Base-by-base conservation (phyloP, 2,888 invertebrate species). In the Drepana falcataria region DNA sequence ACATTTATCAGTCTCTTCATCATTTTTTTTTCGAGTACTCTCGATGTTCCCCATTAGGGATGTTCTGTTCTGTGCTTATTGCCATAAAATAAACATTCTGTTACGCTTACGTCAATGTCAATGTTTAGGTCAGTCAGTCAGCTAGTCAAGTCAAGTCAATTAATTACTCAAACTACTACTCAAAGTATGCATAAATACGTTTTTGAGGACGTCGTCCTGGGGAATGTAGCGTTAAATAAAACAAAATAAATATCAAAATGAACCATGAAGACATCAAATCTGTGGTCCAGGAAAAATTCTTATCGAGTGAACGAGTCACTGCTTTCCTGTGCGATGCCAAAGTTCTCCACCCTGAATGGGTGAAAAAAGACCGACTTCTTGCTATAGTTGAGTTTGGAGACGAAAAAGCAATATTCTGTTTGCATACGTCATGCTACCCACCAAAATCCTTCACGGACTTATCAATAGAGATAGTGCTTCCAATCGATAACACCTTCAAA, bases 401-500 rank as follows among this genome's bases (percentile, higher is more conserved):
- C 60, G 91, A 91, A 79, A 91, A 91, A 69, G 91, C 91, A 54
- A 87, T 91, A 53, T 91, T 91, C 73, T 89, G 90, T 76, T 83
- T 91, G 66, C 86, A 83, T 67, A 85, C 90, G 54, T 88, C 94
- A 55, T 92, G 93, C 71, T 92, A 89, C 69, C 94, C 95, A 66
- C 95, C 96, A 34, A 93, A 93, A 76, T 93, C 94, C 55, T 94
- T 94, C 74, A 94, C 94, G 53, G 96, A 97, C 85, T 91, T 97
- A 65, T 94, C 94, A 9, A 93, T 97, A 70, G 96, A 96, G 85
- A 94, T 94, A 81, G 94, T 95, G 53, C 92, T 97, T 71, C 95
- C 97, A 35, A 93, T 97, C 55, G 95, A 96, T 86, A 93, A 93
- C 69, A 93, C 93, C 71, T 96, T 97, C 81, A 94, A 94, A 80